A percentile compares a stretch with the other conserved stretches of the same genome.
Conservation (phyloP, 2,797 vertebrate species). For the Crypturellus tataupa region DNA sequence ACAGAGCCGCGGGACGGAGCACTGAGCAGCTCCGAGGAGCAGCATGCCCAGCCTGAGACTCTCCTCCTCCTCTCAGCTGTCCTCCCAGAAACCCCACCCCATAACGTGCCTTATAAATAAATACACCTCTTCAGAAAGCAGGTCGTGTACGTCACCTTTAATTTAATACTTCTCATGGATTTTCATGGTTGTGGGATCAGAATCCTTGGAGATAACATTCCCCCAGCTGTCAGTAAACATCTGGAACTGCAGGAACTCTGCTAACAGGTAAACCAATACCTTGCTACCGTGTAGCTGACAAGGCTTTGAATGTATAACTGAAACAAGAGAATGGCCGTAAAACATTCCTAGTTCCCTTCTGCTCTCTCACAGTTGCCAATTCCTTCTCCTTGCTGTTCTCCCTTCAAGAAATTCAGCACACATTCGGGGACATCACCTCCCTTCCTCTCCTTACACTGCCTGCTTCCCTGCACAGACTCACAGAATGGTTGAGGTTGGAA, state of each 20-base stretch:
- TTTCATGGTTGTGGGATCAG: background rate
- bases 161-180: background rate
- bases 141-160: background rate
- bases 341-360: slow-evolving; percentile 39
- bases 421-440: background rate
- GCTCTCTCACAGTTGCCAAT: background rate
- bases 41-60: background rate
- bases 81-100: background rate
- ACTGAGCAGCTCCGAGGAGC: too few relatives aligned
- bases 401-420: background rate
- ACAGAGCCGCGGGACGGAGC: too few relatives aligned
- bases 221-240: slow-evolving; percentile 19
- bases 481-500: too few relatives aligned
- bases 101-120: background rate
- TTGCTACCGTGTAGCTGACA: slow-evolving; percentile 29
- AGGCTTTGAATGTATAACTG: slow-evolving; percentile 41
- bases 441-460: background rate
- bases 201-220: background rate
- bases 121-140: background rate
- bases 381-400: background rate
- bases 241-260: slow-evolving; percentile 1
- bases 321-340: slow-evolving; percentile 56
- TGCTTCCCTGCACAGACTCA: background rate
- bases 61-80: background rate
- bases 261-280: slow-evolving; percentile 49